Conservation (phyloP, 2,113 vertebrate genomes). For the Meleagris gallopavo region DNA sequence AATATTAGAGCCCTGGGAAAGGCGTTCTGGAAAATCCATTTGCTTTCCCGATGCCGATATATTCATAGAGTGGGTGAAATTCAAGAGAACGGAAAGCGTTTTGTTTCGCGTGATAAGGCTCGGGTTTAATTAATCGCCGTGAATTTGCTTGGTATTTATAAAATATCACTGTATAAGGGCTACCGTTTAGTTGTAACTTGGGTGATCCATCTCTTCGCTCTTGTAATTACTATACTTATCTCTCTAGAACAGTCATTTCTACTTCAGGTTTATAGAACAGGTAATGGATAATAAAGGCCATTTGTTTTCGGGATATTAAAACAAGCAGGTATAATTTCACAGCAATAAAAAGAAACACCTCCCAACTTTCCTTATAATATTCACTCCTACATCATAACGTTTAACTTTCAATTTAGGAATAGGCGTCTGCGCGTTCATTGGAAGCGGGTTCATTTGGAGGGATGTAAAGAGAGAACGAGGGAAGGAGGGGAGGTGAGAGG, state of each 20-base stretch:
- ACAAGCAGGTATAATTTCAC: constrained; percentile 40
- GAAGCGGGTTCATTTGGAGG: not conserved
- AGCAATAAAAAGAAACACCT: not conserved
- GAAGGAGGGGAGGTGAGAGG: not conserved
- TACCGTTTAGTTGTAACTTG: constrained; percentile 52
- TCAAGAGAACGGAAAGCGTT: constrained; percentile 44
- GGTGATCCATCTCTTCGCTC: constrained; percentile 58
- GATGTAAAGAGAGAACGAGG: not conserved
- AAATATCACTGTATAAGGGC: constrained; percentile 54
- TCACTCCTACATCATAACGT: not conserved
- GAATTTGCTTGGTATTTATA: constrained; percentile 70
- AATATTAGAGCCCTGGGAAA: constrained; percentile 71
- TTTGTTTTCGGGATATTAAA: constrained; percentile 55
- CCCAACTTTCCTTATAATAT: not conserved
- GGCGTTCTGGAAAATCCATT: constrained; percentile 65
- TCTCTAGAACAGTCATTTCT: constrained; percentile 58
- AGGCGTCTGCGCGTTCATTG: not conserved
- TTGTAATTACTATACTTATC: constrained; percentile 73
- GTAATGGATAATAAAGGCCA: constrained; percentile 58
- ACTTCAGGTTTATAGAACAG: constrained; percentile 50
- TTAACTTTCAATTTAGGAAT: constrained; percentile 46
- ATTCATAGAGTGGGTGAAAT: constrained; percentile 48
- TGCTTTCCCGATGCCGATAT: constrained; percentile 30
- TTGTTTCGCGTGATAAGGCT: constrained; percentile 62
- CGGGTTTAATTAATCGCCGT: constrained; percentile 60